Base-by-base conservation (phyloP, 2,797 vertebrate genomes). In the Paedocypris micromegethes region DNA sequence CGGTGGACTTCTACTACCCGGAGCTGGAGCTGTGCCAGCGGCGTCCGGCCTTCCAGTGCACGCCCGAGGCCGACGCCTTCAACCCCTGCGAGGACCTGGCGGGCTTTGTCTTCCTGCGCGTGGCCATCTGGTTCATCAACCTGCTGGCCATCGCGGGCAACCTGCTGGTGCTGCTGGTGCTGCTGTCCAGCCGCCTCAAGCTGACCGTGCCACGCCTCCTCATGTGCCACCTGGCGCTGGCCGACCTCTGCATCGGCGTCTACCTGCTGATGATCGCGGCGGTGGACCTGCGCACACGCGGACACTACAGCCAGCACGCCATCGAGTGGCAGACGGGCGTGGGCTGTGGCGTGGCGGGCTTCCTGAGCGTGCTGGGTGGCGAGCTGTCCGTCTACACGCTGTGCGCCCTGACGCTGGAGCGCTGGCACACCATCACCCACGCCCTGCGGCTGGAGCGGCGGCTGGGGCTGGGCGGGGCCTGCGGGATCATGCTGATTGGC, bases 171-270 rank as follows among this genome's bases (percentile, higher is more conserved):
- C 86, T 95, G 55, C 82, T 91, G 0, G 89, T 94, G 23, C 86
- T 91, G 62, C 67, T 91, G 23, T 88, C 83, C 3, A 93, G 92
- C 75, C 87, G 82, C 7, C 88, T 86, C 68, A 93, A 93, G 77
- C 85, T 93, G 63, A 94, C 90, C 0, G 93, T 94, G 2, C 91
- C 93, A 5, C 91, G 91, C 46, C 95, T 95, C 79, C 91, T 95
- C 54, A 93, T 95, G 90, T 95, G 92, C 79, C 92, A 94, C 75
- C 87, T 94, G 68, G 91, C 92, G 68, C 92, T 95, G 7, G 93
- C 92, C 0, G 92, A 94, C 70, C 89, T 96, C 3, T 93, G 92
- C 83, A 94, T 93, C 79, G 93, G 91, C 0, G 76, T 94, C 8
- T 95, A 94, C 58, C 87, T 94, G 38, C 85, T 94, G 53, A 90